Evolutionary conservation across 2,888 invertebrate genomes (phyloP), one percentile per base, ranked within the genome.

Genomic region (Microctonus brassicae): DNA sequence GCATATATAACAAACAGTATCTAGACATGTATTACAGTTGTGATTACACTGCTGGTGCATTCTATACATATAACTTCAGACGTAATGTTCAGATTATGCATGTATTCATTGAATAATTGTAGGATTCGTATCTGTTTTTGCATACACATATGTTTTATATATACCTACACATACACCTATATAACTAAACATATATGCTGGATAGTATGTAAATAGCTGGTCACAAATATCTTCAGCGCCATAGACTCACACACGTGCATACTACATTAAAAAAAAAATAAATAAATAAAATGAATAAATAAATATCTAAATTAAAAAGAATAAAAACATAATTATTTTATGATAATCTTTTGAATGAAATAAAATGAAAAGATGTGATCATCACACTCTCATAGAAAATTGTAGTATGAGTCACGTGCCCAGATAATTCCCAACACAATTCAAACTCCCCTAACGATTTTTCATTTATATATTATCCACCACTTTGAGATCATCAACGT

Each of bases 81-180:
- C 73, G 75, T n/a, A n/a, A n/a, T n/a, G n/a, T 75, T 73, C 75
- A 69, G 75, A 74, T 70, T 82, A 83, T 83, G 84, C 83, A 83
- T 84, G 80, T 83, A 83, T 83, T 83, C 83, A 84, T 84, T 82
- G 84, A 83, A 83, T 83, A 84, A 83, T 84, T 84, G 82, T 78
- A 76, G 81, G 81, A 82, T 79, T 39, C 55, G 57, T 66, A 66
- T 66, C 66, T 65, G 10, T 13, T 55, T 26, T 24, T 10, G 26
- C 29, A 29, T 6, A 53, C 3, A 65, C 29, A 66, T 66, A 57
- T 29, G 24, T 20, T n/a, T 26, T n/a, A 64, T 33, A 33, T 47
- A 47, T 22, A 47, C 39, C 36, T 29, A n/a, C 33, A 36, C 34
- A 26, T 5, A 52, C 71, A 52, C 39, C 17, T n/a, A n/a, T n/a